These are phyloP conservation scores for Poicephalus meyeri DNA, from an alignment of 2,113 vertebrate genomes.

Conservation along the genomic window DNA sequence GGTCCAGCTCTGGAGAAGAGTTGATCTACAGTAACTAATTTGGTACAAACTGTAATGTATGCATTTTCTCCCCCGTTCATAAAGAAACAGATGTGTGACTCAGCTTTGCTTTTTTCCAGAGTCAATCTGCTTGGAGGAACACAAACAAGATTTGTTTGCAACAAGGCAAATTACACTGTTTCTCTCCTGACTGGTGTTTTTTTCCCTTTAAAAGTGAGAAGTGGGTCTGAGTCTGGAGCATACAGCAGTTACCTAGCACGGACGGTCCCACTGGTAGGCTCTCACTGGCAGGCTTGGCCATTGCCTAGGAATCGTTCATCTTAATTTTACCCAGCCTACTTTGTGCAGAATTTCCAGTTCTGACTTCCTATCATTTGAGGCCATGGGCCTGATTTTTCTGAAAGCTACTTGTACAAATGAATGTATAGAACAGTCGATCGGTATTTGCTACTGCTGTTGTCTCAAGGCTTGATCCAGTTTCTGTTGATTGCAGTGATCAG, in stretches of 20 bases:
- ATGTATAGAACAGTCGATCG: accelerated
- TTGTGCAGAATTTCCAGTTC: background rate
- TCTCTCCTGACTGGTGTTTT: background rate
- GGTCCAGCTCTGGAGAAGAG: conserved; percentile 24
- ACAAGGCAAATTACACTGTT: background rate
- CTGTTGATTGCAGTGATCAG: background rate
- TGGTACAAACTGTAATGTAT: background rate
- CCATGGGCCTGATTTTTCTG: background rate
- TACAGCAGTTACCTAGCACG: background rate
- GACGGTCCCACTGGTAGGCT: background rate
- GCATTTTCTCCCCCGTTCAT: conserved; percentile 39
- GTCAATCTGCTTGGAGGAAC: conserved; percentile 12
- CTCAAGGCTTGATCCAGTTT: background rate
- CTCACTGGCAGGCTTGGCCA: background rate
- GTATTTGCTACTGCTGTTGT: background rate
- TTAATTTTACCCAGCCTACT: background rate
- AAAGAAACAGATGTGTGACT: conserved; percentile 53
- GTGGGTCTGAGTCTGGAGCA: background rate
- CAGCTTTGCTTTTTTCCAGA: conserved; percentile 36
- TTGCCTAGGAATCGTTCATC: background rate
- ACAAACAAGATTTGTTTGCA: conserved; percentile 42
- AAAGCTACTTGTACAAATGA: accelerated
- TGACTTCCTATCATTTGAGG: background rate
- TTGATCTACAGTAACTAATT: conserved; percentile 28
- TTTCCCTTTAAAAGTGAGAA: background rate